These are phyloP conservation scores for Ormia ochracea DNA, from an alignment of 2,888 invertebrate genomes.

Conservation along the genomic window DNA sequence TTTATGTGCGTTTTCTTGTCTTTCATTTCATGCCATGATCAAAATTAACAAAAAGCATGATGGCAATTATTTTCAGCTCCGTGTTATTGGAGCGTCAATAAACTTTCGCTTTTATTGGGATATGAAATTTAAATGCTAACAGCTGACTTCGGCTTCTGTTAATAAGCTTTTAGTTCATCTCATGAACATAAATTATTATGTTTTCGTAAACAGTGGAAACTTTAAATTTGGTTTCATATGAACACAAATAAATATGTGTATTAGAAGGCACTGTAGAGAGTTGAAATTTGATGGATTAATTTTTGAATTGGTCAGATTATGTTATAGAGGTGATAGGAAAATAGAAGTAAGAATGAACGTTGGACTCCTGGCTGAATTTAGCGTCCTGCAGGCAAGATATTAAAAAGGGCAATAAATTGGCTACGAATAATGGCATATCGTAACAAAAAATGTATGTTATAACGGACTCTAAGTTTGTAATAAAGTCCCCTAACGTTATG, in stretches of 20 bases:
- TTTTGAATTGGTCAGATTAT: too few relatives aligned
- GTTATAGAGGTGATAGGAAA: too few relatives aligned
- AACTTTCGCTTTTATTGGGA: conserved; percentile 49
- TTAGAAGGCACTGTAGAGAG: too few relatives aligned
- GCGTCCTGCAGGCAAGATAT: too few relatives aligned
- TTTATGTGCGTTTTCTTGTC: not conserved
- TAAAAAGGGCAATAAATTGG: too few relatives aligned
- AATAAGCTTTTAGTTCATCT: not conserved
- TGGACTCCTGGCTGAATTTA: too few relatives aligned
- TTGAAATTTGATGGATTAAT: too few relatives aligned
- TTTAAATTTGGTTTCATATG: not conserved
- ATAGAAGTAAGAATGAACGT: too few relatives aligned
- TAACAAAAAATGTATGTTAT: too few relatives aligned
- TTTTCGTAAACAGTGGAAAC: not conserved
- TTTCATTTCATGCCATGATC: conserved; percentile 35
- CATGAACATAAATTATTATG: not conserved
- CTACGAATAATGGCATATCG: too few relatives aligned
- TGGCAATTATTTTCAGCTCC: conserved; percentile 37
- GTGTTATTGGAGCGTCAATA: conserved; percentile 45
- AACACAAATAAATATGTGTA: not conserved
- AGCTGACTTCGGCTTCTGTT: conserved; percentile 41
- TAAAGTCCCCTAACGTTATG: too few relatives aligned
- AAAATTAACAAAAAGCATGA: conserved; percentile 33
- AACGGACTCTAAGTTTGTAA: too few relatives aligned
- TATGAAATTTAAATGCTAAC: conserved; percentile 17